Conservation (phyloP, 2,113 vertebrate species). For the Corythornis madagascariensis region DNA sequence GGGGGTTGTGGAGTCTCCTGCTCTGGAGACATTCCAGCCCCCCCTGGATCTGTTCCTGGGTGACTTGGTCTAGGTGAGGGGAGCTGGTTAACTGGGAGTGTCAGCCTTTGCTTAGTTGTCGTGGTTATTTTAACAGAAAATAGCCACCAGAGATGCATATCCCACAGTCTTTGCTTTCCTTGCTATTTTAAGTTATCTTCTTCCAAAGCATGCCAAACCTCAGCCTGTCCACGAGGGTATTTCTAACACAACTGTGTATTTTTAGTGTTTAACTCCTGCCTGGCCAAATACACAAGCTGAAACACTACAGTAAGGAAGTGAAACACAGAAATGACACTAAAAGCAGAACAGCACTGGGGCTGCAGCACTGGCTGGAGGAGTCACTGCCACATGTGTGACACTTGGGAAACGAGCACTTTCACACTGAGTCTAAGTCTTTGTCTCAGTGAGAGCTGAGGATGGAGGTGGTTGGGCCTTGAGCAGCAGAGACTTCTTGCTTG, state of each 20-base stretch:
- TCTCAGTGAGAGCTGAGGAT: background rate
- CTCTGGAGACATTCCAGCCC: no score
- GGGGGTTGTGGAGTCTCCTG: no score
- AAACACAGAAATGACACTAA: background rate
- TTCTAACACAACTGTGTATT: background rate
- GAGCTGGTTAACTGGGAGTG: background rate
- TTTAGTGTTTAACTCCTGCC: background rate
- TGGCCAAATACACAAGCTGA: background rate
- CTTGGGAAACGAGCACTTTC: background rate
- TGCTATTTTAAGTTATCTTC: conserved; percentile 39
- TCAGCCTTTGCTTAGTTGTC: background rate
- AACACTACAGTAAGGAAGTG: background rate
- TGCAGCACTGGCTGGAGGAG: background rate
- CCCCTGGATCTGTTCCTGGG: no score
- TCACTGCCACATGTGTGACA: background rate
- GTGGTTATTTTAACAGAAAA: conserved; percentile 16
- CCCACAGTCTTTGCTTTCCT: background rate
- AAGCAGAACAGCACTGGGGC: background rate
- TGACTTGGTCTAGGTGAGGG: no score
- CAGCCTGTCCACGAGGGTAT: background rate
- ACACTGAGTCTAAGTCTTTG: background rate
- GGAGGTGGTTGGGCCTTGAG: background rate
- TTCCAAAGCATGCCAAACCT: conserved; percentile 22
- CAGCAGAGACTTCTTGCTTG: background rate
- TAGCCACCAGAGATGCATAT: background rate